Base-by-base conservation (phyloP, 2,113 vertebrate genomes). In the Eidolon helvum region DNA sequence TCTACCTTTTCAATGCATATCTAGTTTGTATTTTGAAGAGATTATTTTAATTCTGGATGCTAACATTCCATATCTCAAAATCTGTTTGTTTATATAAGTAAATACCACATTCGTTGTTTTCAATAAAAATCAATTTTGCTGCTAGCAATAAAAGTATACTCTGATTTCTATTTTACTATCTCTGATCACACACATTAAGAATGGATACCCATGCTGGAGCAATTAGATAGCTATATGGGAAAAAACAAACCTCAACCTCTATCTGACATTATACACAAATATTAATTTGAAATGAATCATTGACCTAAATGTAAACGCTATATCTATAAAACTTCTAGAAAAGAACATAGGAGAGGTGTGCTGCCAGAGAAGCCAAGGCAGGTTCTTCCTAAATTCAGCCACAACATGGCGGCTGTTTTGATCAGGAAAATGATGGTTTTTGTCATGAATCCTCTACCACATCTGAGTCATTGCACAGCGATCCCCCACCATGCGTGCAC, bases 321-420 rank as follows among this genome's bases (percentile, higher is more conserved):
- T 65, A 65, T 53, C 35, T 75, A 40, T 53, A 85, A 66, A 65
- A 74, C 35, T 69, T 74, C n/a, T 18, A 72, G 55, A 15, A 71
- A 48, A 92, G 48, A 50, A 50, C 48, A 48, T 48, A 48, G 48
- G 48, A 48, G 48, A 48, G 48, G 48, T 48, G 48, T 48, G 48
- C 48, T 50, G 14, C 48, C 14, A 50, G 48, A 50, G 48, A 50
- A 50, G 48, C 14, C 14, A 50, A 50, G 48, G 48, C 48, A 50
- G 48, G 48, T 50, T 50, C 48, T 15, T 50, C 48, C 48, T 50
- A 14, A 50, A 8, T 40, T 10, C 40, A 28, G 63, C 48, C 48
- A 1, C 91, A 22, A 14, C 87, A 99, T 99, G 99, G 97, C 98
- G 0, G 57, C 97, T 2, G 78, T 97, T 16, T 85, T 99, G 9